A percentile compares a stretch with the other conserved stretches of the same genome.
These are phyloP conservation scores for Scyliorhinus canicula DNA, from an alignment of 2,797 vertebrate genomes.

Conservation along the genomic window DNA sequence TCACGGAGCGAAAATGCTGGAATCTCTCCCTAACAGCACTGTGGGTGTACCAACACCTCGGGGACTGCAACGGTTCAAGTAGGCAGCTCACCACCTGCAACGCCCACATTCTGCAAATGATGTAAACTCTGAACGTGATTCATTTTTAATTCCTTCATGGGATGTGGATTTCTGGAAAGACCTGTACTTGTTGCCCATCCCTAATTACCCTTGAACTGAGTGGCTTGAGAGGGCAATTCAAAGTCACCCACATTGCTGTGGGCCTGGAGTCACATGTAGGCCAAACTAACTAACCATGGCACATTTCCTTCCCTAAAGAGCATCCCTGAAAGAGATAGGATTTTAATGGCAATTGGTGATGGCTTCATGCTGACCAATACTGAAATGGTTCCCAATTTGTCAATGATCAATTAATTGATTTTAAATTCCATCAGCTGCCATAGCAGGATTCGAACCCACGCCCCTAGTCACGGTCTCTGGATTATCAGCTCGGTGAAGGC, in stretches of 20 bases:
- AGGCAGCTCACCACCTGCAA: no score
- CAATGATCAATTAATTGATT: background rate
- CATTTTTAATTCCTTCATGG: background rate
- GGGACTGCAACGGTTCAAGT: no score
- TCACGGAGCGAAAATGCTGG: no score
- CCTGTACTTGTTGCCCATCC: background rate
- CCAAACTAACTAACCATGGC: background rate
- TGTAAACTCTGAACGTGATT: background rate
- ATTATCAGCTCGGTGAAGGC: background rate
- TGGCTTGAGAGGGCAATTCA: background rate
- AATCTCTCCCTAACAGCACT: no score
- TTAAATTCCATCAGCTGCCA: background rate
- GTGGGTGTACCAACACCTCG: no score
- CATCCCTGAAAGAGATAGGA: background rate
- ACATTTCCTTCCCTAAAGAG: background rate
- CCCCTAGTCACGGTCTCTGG: background rate
- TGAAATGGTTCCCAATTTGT: background rate
- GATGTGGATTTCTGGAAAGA: background rate
- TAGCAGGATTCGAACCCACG: background rate
- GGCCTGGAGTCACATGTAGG: background rate
- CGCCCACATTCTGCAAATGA: no score
- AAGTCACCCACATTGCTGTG: background rate
- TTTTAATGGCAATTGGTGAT: background rate
- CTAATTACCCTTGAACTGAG: background rate
- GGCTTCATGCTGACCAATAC: background rate